Conservation (phyloP, 2,113 vertebrate genomes). For the Neodontobutis hainanensis region DNA sequence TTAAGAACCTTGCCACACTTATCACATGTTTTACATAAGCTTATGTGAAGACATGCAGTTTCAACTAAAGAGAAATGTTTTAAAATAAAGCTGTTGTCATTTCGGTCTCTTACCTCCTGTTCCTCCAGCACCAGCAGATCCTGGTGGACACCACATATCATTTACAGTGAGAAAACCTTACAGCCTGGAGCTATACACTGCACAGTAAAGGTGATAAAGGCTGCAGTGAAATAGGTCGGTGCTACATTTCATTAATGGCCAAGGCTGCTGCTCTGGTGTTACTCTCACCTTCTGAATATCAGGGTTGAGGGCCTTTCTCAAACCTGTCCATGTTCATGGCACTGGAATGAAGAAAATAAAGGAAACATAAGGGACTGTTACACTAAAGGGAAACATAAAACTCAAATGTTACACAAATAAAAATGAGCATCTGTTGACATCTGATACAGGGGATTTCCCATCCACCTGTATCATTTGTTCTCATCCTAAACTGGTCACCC, state of each 20-base stretch:
- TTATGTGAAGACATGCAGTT: neutral
- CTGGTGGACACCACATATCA: slow-evolving; percentile 73
- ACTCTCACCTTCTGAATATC: slow-evolving; percentile 95
- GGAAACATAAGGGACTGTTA: slow-evolving; percentile 7
- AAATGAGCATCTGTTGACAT: slow-evolving; percentile 21
- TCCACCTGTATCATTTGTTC: slow-evolving; percentile 22
- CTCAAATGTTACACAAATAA: slow-evolving; percentile 32
- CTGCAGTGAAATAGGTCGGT: slow-evolving; percentile 21
- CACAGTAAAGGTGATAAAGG: slow-evolving; percentile 20
- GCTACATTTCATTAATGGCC: slow-evolving; percentile 28
- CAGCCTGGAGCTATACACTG: slow-evolving; percentile 26
- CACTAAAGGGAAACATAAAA: slow-evolving; percentile 28
- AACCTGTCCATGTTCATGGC: slow-evolving; percentile 99
- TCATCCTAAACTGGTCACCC: slow-evolving; percentile 32
- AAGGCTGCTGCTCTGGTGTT: slow-evolving; percentile 1
- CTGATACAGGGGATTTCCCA: slow-evolving; percentile 44
- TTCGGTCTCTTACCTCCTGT: slow-evolving; percentile 85
- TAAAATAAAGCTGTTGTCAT: neutral
- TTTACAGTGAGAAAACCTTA: slow-evolving; percentile 20
- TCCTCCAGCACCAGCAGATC: slow-evolving; percentile 98
- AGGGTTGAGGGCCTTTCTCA: slow-evolving; percentile 93
- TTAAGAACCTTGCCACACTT: too few species aligned
- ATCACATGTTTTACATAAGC: too few species aligned
- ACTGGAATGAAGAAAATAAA: slow-evolving; percentile 75
- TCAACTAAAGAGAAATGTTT: neutral